These are phyloP conservation scores for Vombatus ursinus DNA, from an alignment of 2,113 vertebrate species.

Conservation along the genomic window DNA sequence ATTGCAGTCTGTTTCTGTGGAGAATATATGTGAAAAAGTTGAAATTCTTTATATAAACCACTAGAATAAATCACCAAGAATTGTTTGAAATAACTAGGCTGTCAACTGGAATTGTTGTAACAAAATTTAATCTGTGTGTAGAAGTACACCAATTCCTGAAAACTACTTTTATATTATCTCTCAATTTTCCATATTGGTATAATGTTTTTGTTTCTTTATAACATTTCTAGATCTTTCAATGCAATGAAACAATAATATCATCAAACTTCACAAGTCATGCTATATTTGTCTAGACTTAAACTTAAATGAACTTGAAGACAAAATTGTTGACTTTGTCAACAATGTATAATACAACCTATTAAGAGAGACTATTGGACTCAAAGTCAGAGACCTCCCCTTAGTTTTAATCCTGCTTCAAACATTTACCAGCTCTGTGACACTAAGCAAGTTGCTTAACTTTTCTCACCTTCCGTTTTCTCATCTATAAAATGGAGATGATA, in stretches of 20 bases:
- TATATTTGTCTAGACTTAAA: not conserved
- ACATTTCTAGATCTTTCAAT: not conserved
- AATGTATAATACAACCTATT: not conserved
- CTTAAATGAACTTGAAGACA: not conserved
- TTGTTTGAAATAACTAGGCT: not conserved
- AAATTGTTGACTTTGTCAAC: not conserved
- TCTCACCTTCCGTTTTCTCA: not conserved
- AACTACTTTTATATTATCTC: not conserved
- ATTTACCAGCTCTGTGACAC: not conserved
- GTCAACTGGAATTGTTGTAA: not conserved
- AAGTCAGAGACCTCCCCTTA: not conserved
- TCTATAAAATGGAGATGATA: not conserved
- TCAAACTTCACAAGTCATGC: not conserved
- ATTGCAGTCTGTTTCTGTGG: not conserved
- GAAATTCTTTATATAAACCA: not conserved
- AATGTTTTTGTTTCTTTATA: not conserved
- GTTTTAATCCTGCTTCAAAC: not conserved
- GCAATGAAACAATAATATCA: not conserved
- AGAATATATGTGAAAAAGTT: not conserved
- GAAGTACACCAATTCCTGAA: not conserved
- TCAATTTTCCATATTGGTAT: not conserved
- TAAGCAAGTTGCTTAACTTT: not conserved
- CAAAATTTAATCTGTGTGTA: not conserved
- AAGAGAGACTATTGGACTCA: not conserved
- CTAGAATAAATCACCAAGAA: not conserved